Conservation (phyloP, 1,140 invertebrate species). For the Ceratitis capitata region DNA sequence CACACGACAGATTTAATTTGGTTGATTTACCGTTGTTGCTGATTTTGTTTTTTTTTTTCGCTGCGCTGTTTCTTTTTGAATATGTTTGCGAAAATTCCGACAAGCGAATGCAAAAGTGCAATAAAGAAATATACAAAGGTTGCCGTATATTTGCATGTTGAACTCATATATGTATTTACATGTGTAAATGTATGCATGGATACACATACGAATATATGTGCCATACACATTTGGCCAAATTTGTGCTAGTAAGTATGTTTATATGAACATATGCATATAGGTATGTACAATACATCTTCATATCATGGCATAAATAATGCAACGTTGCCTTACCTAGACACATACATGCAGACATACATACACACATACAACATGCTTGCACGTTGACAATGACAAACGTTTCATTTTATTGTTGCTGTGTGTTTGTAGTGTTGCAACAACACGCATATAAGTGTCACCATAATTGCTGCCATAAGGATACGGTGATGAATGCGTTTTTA, state of each 20-base stretch:
- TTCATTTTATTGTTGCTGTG: not conserved
- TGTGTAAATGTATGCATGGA: not conserved
- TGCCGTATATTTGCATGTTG: not conserved
- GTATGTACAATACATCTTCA: not conserved
- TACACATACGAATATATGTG: not conserved
- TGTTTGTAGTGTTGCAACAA: not conserved
- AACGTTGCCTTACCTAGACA: not conserved
- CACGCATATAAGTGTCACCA: slow-evolving; percentile 39
- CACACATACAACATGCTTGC: not conserved
- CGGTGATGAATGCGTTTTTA: slow-evolving; percentile 40
- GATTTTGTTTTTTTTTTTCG: not conserved
- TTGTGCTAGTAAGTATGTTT: not conserved
- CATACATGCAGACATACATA: too few species aligned
- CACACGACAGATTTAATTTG: slow-evolving; percentile 23
- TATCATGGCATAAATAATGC: slow-evolving; percentile 11
- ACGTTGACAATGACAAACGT: slow-evolving; percentile 34
- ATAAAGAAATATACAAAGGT: not conserved
- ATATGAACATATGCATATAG: too few species aligned
- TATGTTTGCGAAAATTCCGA: not conserved
- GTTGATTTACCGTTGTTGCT: slow-evolving; percentile 5
- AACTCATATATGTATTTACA: not conserved
- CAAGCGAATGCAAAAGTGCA: slow-evolving; percentile 17
- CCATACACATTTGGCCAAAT: not conserved
- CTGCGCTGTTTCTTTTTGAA: not conserved
- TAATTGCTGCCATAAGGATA: slow-evolving; percentile 42